A percentile compares a stretch with the other conserved stretches of the same genome.
Conservation (phyloP, 2,797 vertebrate species). For the Lagodon rhomboides region DNA sequence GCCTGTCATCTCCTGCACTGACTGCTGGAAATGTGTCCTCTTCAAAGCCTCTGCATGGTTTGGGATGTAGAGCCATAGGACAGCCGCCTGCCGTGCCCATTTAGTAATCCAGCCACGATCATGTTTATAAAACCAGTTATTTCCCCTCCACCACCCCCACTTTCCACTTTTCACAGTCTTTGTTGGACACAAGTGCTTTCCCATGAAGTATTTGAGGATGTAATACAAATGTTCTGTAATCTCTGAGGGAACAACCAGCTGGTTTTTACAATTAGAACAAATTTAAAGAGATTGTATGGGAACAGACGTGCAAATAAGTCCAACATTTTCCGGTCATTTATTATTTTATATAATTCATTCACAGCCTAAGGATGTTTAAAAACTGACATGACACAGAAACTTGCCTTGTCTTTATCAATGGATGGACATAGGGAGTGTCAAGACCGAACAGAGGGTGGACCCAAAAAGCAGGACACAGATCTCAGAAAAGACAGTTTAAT, state of each 20-base stretch:
- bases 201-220: not conserved
- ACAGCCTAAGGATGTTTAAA: not conserved
- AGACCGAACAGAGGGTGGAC: too few relatives aligned
- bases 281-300: not conserved
- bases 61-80: not conserved
- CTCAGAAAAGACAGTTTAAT: too few relatives aligned
- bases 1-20: not conserved
- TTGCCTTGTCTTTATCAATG: too few relatives aligned
- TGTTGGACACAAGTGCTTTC: not conserved
- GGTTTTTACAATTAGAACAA: not conserved
- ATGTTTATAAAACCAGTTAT: slow-evolving; percentile 1
- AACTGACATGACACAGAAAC: too few relatives aligned
- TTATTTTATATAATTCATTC: not conserved
- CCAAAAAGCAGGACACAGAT: too few relatives aligned
- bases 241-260: not conserved
- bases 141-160: not conserved
- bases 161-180: not conserved
- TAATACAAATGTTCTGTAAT: not conserved
- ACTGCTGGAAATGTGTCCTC: not conserved
- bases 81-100: not conserved
- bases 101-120: slow-evolving; percentile 5
- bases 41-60: not conserved
- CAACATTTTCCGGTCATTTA: not conserved
- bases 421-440: too few relatives aligned
- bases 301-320: not conserved